phyloP scores from a whole-genome alignment of 2,113 vertebrate species.

The Stigmatopora nigra region DNA sequence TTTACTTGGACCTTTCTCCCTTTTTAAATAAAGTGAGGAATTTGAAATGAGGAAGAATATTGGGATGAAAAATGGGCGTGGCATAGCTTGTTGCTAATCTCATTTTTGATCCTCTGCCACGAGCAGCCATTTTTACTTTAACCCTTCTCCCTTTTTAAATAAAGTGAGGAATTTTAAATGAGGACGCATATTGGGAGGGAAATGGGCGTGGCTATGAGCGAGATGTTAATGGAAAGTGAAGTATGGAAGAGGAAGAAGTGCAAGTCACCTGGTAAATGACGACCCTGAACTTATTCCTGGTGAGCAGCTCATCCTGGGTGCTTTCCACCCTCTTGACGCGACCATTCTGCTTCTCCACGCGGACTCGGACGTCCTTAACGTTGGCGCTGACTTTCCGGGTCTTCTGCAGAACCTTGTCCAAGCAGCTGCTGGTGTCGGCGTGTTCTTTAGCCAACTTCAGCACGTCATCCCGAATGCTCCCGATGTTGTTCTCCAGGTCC shows the following conservation, averaged over 20 bases:
- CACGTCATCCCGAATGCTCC: conserved; percentile 85
- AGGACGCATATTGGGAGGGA: background rate
- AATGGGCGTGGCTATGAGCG: too few relatives aligned
- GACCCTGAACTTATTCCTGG: conserved; percentile 91
- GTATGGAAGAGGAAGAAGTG: background rate
- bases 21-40: background rate
- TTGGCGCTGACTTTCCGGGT: conserved; percentile 88
- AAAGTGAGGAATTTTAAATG: background rate
- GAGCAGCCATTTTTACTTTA: too few relatives aligned
- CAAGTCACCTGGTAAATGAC: conserved; percentile 89
- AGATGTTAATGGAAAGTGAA: background rate
- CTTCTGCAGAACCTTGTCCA: conserved; percentile 92
- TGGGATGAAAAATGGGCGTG: too few relatives aligned
- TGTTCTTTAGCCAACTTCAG: conserved; percentile 88
- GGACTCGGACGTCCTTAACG: conserved; percentile 84
- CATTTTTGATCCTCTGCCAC: too few relatives aligned
- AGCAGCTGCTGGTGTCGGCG: conserved; percentile 72
- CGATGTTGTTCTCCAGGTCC: conserved; percentile 82
- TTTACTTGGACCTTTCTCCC: too few relatives aligned
- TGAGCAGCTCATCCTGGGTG: conserved; percentile 91
- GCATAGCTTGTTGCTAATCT: too few relatives aligned
- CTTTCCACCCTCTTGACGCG: conserved; percentile 83
- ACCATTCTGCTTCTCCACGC: conserved; percentile 83
- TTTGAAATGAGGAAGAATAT: background rate
- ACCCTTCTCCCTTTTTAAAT: background rate